Evolutionary conservation across 2,888 invertebrate species (phyloP).

Genomic region (Pseudococcus longispinus): DNA sequence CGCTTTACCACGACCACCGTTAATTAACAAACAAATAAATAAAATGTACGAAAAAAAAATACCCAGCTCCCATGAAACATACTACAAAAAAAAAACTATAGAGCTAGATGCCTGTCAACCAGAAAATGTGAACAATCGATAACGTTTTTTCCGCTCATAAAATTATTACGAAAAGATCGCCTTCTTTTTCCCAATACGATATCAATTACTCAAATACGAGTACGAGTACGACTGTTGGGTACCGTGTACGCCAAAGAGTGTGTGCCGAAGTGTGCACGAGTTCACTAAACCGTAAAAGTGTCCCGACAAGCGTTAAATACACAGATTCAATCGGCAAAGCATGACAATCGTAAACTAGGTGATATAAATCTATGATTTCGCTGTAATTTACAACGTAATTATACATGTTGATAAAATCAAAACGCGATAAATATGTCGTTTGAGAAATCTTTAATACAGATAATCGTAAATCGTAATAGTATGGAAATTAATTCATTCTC

Average conservation of each 20-base stretch:
- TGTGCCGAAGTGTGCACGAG: conserved; percentile 30
- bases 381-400: conserved; percentile 31
- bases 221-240: background rate
- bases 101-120: conserved; percentile 7
- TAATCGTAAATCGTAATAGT: conserved; percentile 1
- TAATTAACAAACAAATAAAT: background rate
- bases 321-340: conserved; percentile 42
- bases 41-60: background rate
- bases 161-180: conserved; percentile 40
- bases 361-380: conserved; percentile 44
- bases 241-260: background rate
- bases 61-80: background rate
- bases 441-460: conserved; percentile 3
- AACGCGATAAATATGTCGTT: conserved; percentile 31
- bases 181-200: conserved; percentile 29
- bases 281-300: conserved; percentile 45
- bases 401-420: conserved; percentile 27
- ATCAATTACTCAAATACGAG: conserved; percentile 37
- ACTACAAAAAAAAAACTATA: background rate
- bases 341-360: conserved; percentile 14
- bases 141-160: conserved; percentile 35
- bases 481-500: conserved; percentile 14
- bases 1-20: background rate
- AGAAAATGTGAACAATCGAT: conserved; percentile 29
- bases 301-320: conserved; percentile 46